phyloP scores from a whole-genome alignment of 2,888 invertebrate species.

The Gastracanthus pulcherrimus region DNA sequence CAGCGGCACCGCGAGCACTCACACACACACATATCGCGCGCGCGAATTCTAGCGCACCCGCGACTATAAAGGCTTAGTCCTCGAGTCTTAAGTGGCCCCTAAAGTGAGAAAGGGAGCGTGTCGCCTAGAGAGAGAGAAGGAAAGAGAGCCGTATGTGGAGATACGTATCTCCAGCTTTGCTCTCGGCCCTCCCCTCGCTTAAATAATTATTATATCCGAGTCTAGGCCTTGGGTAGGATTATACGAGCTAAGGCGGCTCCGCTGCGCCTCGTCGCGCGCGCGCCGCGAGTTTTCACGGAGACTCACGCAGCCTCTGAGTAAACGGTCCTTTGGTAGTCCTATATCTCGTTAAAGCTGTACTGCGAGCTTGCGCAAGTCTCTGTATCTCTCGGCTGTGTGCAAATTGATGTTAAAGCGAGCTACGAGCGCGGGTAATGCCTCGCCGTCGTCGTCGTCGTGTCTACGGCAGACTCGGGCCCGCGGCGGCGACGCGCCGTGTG shows the following conservation, averaged over 20 bases:
- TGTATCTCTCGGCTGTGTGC: background rate
- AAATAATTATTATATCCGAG: conserved; percentile 3
- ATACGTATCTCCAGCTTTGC: background rate
- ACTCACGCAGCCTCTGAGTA: background rate
- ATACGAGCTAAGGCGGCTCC: background rate
- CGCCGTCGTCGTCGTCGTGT: too few species aligned
- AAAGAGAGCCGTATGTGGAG: too few species aligned
- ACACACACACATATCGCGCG: background rate
- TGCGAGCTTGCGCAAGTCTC: background rate
- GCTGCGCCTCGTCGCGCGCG: background rate
- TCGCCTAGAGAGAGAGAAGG: too few species aligned
- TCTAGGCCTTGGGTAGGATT: background rate
- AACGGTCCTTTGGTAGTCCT: background rate
- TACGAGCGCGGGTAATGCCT: background rate
- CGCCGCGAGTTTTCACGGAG: background rate
- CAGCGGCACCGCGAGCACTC: background rate
- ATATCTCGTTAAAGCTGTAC: background rate
- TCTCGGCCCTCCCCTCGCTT: background rate
- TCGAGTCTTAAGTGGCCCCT: conserved; percentile 1
- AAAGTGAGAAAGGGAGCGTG: too few species aligned
- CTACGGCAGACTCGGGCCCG: background rate
- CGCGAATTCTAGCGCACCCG: background rate
- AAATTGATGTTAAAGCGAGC: conserved; percentile 4
- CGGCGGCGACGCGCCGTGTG: background rate
- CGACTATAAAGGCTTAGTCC: background rate